Evolutionary conservation across 2,113 vertebrate genomes (phyloP), one percentile per base, ranked within the genome.

Genomic region (Vidua chalybeata): DNA sequence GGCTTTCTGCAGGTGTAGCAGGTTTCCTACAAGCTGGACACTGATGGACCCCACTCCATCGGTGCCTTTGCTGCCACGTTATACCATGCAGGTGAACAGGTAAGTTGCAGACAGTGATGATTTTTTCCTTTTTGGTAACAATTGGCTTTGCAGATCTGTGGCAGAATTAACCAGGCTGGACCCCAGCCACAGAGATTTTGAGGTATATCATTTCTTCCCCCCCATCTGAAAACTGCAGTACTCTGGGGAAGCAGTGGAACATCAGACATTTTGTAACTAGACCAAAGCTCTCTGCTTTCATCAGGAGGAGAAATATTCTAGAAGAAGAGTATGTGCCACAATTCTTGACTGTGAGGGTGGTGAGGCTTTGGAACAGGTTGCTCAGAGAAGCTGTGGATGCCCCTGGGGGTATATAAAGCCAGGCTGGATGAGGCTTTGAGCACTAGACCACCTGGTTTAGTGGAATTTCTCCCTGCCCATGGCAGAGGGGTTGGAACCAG

Each of bases 51-150:
- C 43, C 35, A 5, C 23, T 74, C 54, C 67, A n/a, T 33, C 63
- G 9, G 19, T 51, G n/a, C 48, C 10, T 48, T 59, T 54, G 19
- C 55, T 74, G 15, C 19, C 67, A 48, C 1, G 1, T 15, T 3
- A 1, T 8, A 27, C 26, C 22, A 20, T 49, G 55, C 31, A 73
- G 13, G 21, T 10, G 3, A 4, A 0, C 9, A 20, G n/a, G 33
- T 28, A 63, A 48, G 5, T 6, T 46, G 26, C 39, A 93, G 51
- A 27, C 4, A 33, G 21, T 11, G 5, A 45, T 2, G 2, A 49
- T 61, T 59, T 87, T 75, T 52, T 35, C 35, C 15, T 20, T 62
- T 58, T 35, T 12, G 9, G 4, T 8, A 63, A 37, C 31, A 67
- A 33, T 15, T 56, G 6, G 14, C 17, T 76, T 51, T 72, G 27